Conservation (phyloP, 2,797 vertebrate genomes). For the Erpetoichthys calabaricus region DNA sequence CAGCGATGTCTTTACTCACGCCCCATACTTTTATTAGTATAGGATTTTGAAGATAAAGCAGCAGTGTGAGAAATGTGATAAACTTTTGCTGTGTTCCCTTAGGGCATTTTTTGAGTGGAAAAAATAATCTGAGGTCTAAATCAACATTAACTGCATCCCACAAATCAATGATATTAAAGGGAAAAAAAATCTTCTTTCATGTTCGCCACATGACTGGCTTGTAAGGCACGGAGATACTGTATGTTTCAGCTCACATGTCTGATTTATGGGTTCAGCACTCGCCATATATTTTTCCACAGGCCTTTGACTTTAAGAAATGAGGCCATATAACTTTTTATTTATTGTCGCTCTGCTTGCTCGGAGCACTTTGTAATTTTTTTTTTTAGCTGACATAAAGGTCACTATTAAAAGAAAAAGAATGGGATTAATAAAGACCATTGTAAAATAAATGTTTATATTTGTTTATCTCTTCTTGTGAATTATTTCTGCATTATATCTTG, state of each 20-base stretch:
- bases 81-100: background rate
- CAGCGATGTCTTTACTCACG: background rate
- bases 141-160: constrained; percentile 6
- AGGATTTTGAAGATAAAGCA: constrained; percentile 3
- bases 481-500: no score
- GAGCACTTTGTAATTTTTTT: background rate
- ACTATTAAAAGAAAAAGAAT: constrained; percentile 1
- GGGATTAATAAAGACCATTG: background rate
- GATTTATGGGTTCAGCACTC: constrained; percentile 21
- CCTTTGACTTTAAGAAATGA: constrained; percentile 26
- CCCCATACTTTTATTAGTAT: constrained; percentile 1
- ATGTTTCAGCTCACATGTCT: constrained; percentile 3
- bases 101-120: background rate
- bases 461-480: no score
- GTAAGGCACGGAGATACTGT: background rate
- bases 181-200: constrained; percentile 1
- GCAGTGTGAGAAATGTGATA: constrained; percentile 3
- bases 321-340: constrained; percentile 9
- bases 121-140: constrained; percentile 1
- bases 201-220: constrained; percentile 1
- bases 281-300: constrained; percentile 29
- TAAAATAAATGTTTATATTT: no score
- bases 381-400: background rate
- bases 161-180: constrained; percentile 9
- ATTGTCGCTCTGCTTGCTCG: background rate